phyloP scores from a whole-genome alignment of 2,797 vertebrate species.

The Hoplostethus mediterraneus region DNA sequence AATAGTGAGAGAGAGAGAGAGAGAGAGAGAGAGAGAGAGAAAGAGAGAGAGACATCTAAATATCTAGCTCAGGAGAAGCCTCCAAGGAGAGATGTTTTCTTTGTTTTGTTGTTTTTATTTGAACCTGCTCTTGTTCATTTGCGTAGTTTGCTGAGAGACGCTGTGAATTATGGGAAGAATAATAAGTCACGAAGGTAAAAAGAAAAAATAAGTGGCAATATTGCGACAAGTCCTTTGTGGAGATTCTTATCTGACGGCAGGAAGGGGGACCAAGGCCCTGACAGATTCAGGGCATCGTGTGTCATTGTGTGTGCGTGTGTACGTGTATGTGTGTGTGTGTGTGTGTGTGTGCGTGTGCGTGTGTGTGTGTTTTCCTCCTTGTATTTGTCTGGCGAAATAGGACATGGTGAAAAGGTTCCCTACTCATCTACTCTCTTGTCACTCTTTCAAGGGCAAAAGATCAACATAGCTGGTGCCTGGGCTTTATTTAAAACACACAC shows the following conservation, averaged over 20 bases:
- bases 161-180: constrained; percentile 36
- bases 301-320: constrained; percentile 38
- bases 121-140: constrained; percentile 44
- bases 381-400: constrained; percentile 69
- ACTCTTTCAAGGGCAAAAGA: constrained; percentile 63
- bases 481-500: constrained; percentile 48
- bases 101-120: constrained; percentile 48
- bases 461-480: constrained; percentile 7
- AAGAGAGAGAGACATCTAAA: constrained; percentile 1
- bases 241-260: constrained; percentile 61
- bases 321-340: constrained; percentile 21
- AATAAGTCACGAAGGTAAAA: constrained; percentile 14
- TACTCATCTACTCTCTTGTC: constrained; percentile 54
- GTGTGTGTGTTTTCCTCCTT: constrained; percentile 23
- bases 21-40: constrained; percentile 30
- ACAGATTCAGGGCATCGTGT: constrained; percentile 77
- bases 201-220: constrained; percentile 11
- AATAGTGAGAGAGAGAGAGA: constrained; percentile 26
- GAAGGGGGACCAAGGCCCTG: constrained; percentile 56
- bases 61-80: constrained; percentile 33
- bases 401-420: constrained; percentile 57
- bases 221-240: constrained; percentile 61
- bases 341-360: constrained; percentile 17
- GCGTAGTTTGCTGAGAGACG: constrained; percentile 43
- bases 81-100: constrained; percentile 18